Base-by-base conservation (phyloP, 2,797 vertebrate genomes). In the Poeciliopsis presidionis region DNA sequence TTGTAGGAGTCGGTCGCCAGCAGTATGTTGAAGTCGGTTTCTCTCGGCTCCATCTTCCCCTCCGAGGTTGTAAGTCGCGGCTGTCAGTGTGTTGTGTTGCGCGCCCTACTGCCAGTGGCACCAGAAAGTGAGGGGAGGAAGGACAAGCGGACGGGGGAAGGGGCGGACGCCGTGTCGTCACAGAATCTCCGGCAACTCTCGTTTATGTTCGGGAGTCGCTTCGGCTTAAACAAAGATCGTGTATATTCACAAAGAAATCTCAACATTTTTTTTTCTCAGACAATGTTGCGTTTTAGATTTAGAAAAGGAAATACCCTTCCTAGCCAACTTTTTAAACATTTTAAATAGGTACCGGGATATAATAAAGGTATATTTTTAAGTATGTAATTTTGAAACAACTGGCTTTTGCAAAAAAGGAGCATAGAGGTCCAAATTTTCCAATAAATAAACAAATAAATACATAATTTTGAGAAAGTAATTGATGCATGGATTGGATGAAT, bases 1-100 rank as follows among this genome's bases (percentile, higher is more conserved):
- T 99, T 99, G 94, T 99, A 99, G 4, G 98, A 99, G 73, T 99
- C 98, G 22, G 98, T 98, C 73, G 97, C 97, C 74, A 99, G 78
- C 86, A 99, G 88, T 82, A 99, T 97, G 88, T 96, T 98, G 96
- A 98, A 98, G 88, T 97, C 96, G 72, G 89, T 65, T 90, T 96
- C 96, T 87, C 95, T 91, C 89, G 95, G 95, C 93, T 97, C 97
- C 98, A 98, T 99, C 94, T 96, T 89, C 71, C 83, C 78, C 84
- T 75, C 85, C 76, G 85, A n/a, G 81, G 81, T 89, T 78, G 79
- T 87, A 75, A 84, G 84, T 92, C 83, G 85, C 91, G 89, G 90
- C 92, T 93, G 93, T 94, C 95, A 93, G 86, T 90, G 89, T 84
- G 85, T 89, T 89, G 88, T 88, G 88, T 88, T 87, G 75, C 82